Base-by-base conservation (phyloP, 2,888 invertebrate genomes). In the Spodoptera littoralis region DNA sequence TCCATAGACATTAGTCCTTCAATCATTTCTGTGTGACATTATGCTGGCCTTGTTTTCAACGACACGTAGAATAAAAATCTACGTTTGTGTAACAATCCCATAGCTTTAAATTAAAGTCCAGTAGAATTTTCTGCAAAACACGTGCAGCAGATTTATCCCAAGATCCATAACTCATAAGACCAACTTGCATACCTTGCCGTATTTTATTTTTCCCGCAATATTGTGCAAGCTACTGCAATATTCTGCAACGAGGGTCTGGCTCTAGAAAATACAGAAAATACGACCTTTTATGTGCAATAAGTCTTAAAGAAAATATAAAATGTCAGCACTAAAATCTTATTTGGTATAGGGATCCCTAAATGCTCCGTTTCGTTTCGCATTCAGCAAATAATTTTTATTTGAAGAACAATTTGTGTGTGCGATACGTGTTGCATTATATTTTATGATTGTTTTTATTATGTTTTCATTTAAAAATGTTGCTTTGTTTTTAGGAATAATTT, bases 391-490 rank as follows among this genome's bases (percentile, higher is more conserved):
- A 58, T 73, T 83, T 83, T 75, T 81, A 79, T 83, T 77, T 68
- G 68, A 67, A 73, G 68, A 77, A 79, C 78, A 80, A 84, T 83
- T 83, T 81, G 75, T 65, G 70, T 74, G 73, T 66, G 73, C 58
- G 27, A 63, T 60, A 73, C 78, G 79, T 81, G 76, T 65, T 50
- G 47, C 53, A 53, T 81, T 71, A 70, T 58, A 51, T 67, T 36
- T 70, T 69, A 65, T 64, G 55, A 54, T 52, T 63, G 70, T 27
- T 79, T 71, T 69, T 60, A 65, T 63, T 65, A 46, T 53, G 55
- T 74, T 77, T 70, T 60, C 12, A 64, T 36, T 56, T 54, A 36
- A 36, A 27, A 27, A 27, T 27, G 27, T 27, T 27, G 27, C 27
- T 27, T 27, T 27, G 27, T 27, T 27, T 27, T 27, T 27, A 27